A percentile compares a stretch with the other conserved stretches of the same genome.
phyloP scores from a whole-genome alignment of 1,140 invertebrate species.

The Procambarus clarkii region DNA sequence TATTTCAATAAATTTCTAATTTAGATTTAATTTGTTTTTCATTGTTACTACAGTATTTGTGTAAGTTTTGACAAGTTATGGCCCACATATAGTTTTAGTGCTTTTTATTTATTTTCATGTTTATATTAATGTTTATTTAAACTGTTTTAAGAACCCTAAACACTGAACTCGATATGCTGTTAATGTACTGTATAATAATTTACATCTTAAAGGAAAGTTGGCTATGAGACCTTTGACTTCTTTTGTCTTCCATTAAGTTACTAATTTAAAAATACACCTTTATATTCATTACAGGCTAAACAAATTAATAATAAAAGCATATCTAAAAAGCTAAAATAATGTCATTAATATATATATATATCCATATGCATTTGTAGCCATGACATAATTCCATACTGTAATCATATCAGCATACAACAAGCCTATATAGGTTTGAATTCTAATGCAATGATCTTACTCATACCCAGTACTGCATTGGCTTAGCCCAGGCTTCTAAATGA shows the following conservation, averaged over 20 bases:
- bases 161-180: background rate
- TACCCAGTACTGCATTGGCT: background rate
- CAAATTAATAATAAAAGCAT: background rate
- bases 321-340: too few species aligned
- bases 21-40: background rate
- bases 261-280: background rate
- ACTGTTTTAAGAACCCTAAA: background rate
- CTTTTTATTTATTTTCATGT: constrained; percentile 5
- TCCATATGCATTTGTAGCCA: too few species aligned
- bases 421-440: too few species aligned
- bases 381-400: background rate
- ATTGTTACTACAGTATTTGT: background rate
- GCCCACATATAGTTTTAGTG: background rate
- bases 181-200: background rate
- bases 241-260: background rate
- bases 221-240: too few species aligned
- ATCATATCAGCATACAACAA: background rate
- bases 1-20: background rate
- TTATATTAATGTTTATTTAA: background rate
- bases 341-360: too few species aligned
- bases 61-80: background rate
- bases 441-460: background rate
- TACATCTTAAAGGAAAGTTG: background rate
- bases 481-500: background rate
- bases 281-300: background rate